A percentile compares a stretch with the other conserved stretches of the same genome.
phyloP scores from a whole-genome alignment of 2,797 vertebrate genomes.

The Cephalopachus bancanus region DNA sequence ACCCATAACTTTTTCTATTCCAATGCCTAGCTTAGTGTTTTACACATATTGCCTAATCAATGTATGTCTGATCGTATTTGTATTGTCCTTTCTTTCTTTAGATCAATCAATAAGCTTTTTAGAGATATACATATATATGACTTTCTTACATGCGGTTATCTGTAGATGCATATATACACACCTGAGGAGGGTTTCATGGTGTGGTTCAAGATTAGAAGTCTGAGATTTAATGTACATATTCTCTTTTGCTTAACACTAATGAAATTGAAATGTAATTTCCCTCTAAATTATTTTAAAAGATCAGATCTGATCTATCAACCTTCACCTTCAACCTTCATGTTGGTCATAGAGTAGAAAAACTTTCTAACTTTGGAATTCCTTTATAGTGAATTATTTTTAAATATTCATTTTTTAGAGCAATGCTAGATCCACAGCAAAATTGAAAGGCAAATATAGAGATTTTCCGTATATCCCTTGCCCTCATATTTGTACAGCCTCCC shows the following conservation, averaged over 20 bases:
- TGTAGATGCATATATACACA: neutral
- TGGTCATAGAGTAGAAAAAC: neutral
- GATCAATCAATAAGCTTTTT: neutral
- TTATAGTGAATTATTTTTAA: neutral
- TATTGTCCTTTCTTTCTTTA: neutral
- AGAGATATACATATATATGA: neutral
- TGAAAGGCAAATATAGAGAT: neutral
- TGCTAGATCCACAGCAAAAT: neutral
- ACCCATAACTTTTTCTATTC: neutral
- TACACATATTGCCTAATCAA: neutral
- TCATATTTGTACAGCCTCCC: neutral
- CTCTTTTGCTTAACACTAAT: neutral
- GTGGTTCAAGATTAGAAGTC: neutral
- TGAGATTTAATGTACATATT: neutral
- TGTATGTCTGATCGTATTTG: neutral
- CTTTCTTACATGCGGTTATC: neutral
- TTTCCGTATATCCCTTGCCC: fast-evolving
- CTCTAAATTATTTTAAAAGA: neutral
- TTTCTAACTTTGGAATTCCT: neutral
- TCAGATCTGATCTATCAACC: neutral
- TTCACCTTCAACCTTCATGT: neutral
- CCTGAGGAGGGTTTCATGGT: fast-evolving
- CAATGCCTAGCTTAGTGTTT: neutral
- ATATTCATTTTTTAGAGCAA: neutral
- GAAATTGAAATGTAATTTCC: neutral